These are phyloP conservation scores for Anguilla japonica DNA, from an alignment of 2,113 vertebrate species.

Conservation along the genomic window DNA sequence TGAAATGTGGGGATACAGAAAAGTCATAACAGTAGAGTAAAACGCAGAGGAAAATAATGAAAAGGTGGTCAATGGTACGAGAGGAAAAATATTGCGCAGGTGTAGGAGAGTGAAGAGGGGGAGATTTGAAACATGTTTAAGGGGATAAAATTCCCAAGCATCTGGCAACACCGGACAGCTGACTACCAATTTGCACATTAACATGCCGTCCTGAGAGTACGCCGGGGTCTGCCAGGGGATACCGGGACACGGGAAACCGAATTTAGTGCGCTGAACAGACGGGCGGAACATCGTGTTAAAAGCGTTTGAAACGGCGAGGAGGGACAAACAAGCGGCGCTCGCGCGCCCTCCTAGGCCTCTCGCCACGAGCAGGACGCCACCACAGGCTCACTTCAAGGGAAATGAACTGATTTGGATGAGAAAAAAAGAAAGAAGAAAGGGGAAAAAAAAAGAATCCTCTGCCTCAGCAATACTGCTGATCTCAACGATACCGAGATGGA, in stretches of 20 bases:
- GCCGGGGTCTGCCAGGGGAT: background rate
- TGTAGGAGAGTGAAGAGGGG: background rate
- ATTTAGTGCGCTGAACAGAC: background rate
- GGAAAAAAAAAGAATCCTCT: conserved; percentile 12
- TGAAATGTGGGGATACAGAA: too few relatives aligned
- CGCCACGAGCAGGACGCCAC: background rate
- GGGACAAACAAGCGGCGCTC: background rate
- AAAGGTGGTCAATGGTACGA: background rate
- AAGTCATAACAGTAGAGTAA: background rate
- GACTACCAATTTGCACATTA: background rate
- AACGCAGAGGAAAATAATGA: background rate
- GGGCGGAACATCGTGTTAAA: background rate
- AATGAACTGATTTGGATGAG: conserved; percentile 10
- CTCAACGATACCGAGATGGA: conserved; percentile 24
- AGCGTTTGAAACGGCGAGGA: background rate
- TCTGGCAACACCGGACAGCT: background rate
- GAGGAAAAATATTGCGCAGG: background rate
- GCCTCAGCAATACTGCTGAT: conserved; percentile 20
- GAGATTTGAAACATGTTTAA: background rate
- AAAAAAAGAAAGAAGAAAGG: background rate
- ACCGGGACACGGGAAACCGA: background rate
- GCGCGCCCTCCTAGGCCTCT: background rate
- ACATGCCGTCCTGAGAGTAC: background rate
- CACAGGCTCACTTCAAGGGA: conserved; percentile 10
- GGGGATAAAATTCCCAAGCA: background rate